Conservation (phyloP, 1,140 invertebrate genomes). For the Phymorhynchus buccinoides region DNA sequence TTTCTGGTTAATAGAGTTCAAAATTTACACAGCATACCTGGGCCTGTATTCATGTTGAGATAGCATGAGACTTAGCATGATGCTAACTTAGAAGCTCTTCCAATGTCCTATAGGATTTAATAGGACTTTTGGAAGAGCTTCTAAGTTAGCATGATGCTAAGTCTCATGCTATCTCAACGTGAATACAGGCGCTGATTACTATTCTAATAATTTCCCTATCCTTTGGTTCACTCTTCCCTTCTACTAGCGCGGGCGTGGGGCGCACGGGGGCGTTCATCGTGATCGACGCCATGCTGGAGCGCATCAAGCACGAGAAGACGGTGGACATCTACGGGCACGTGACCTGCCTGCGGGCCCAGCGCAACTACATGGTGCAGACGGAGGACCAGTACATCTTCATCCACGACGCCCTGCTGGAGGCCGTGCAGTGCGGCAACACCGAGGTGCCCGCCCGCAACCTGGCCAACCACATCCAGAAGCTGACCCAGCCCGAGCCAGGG, state of each 20-base stretch:
- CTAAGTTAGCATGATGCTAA: too few relatives aligned
- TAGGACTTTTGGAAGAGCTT: too few relatives aligned
- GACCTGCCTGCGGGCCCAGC: conserved; percentile 94
- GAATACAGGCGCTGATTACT: too few relatives aligned
- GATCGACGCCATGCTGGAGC: conserved; percentile 98
- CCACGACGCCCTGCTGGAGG: conserved; percentile 92
- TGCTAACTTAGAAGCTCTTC: too few relatives aligned
- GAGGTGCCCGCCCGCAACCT: conserved; percentile 94
- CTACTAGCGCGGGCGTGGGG: conserved; percentile 96
- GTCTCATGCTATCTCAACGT: too few relatives aligned
- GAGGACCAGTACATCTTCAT: conserved; percentile 99
- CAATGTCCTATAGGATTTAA: too few relatives aligned
- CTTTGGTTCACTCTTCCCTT: neutral
- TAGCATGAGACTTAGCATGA: too few relatives aligned
- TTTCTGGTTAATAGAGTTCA: too few relatives aligned
- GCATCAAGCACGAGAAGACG: conserved; percentile 90
- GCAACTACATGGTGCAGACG: conserved; percentile 85
- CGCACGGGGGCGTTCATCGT: conserved; percentile 98
- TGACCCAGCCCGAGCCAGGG: conserved; percentile 75
- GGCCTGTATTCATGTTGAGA: too few relatives aligned
- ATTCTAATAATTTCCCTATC: too few relatives aligned
- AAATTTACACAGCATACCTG: too few relatives aligned
- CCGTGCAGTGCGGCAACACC: conserved; percentile 94
- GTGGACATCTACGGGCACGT: conserved; percentile 99
- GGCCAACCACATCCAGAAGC: conserved; percentile 93